Base-by-base conservation (phyloP, 2,797 vertebrate species). In the Dipus sagitta region DNA sequence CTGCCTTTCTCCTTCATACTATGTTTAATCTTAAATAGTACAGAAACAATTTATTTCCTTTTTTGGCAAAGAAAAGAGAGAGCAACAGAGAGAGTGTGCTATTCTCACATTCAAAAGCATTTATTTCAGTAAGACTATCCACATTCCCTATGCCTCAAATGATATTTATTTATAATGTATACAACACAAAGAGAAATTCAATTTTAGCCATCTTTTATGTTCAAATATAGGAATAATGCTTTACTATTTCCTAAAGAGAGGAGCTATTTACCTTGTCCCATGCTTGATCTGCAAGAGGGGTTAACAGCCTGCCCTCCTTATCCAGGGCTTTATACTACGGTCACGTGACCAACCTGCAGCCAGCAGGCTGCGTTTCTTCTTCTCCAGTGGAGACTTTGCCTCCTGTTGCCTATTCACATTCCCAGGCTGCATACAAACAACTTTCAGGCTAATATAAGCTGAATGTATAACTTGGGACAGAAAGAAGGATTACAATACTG, bases 161-260 rank as follows among this genome's bases (percentile, higher is more conserved):
- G 79, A 94, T 79, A 97, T 93, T 91, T 96, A 47, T 84, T 94
- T 89, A 60, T 91, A 92, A 90, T 20, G 17, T 75, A 67, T 86
- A 32, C 77, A 74, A 93, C 32, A 88, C 3, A 47, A 60, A 96
- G 94, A 82, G 79, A 96, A 94, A 96, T 91, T 95, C 82, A 92
- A 76, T 70, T 94, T 96, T 26, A 60, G 81, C 64, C 30, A 89
- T 94, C 83, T 88, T 68, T 94, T 67, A n/a, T 32, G 62, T 93
- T 96, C 87, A 96, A 86, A 91, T 88, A 58, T 77, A 58, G 32
- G 90, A 90, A 30, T 42, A 95, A 94, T 30, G 88, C n/a, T 76
- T 93, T 92, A 42, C 54, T 72, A 76, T 79, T 90, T 38, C 75
- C 24, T 72, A 21, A 93, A 54, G 42, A 62, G 88, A 94, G 88